phyloP scores from a whole-genome alignment of 2,797 vertebrate species.

The Megaceryle alcyon region DNA sequence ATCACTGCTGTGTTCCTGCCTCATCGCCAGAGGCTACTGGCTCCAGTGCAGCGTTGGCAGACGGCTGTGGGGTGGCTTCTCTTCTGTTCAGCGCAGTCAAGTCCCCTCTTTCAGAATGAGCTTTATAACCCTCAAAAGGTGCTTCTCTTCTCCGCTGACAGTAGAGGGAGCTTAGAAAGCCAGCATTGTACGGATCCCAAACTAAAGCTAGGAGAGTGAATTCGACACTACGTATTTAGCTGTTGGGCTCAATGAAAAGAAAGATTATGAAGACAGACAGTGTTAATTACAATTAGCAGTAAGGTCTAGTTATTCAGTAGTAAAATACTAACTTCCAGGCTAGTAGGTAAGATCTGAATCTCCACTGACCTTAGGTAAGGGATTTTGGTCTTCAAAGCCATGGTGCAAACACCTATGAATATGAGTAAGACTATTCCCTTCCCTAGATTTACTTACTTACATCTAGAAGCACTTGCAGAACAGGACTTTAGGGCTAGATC shows the following conservation, averaged over 20 bases:
- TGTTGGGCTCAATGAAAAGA: background rate
- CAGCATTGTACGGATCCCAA: background rate
- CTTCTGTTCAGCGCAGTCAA: background rate
- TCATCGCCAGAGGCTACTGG: background rate
- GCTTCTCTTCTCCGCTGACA: background rate
- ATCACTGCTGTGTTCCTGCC: background rate
- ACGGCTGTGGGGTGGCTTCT: background rate
- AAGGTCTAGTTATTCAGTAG: background rate
- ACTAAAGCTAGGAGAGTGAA: background rate
- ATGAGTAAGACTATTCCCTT: background rate
- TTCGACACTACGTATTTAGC: background rate
- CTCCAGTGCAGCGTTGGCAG: background rate
- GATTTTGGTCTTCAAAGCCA: background rate
- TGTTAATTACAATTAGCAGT: background rate
- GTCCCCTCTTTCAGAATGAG: background rate
- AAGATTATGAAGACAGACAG: background rate
- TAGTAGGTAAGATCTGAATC: background rate
- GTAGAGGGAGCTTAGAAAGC: conserved; percentile 43
- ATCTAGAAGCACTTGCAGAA: background rate
- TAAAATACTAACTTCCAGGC: background rate
- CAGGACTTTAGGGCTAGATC: background rate
- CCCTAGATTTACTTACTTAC: background rate
- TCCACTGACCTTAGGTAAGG: background rate
- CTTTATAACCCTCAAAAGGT: background rate
- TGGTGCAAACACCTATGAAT: background rate